phyloP scores from a whole-genome alignment of 2,888 invertebrate species.

The Parapristionchus giblindavisi region DNA sequence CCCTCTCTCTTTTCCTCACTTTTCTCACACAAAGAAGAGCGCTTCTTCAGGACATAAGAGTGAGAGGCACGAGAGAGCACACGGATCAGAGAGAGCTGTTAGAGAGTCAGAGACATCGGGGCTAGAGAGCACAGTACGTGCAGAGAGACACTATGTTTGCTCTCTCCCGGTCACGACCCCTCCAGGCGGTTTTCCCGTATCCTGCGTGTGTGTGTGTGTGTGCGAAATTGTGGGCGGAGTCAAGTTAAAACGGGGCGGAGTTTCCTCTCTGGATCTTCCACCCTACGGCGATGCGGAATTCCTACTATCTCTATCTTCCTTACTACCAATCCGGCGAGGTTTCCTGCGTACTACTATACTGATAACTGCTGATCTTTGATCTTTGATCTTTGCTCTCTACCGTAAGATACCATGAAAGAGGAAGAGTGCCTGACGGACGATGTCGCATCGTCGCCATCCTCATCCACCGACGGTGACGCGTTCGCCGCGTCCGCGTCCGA shows the following conservation, averaged over 20 bases:
- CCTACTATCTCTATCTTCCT: background rate
- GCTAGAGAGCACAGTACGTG: background rate
- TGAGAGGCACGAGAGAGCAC: background rate
- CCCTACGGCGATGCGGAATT: background rate
- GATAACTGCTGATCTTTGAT: background rate
- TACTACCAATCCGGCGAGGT: background rate
- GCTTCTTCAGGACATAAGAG: slow-evolving; percentile 12
- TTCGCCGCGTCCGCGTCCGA: background rate
- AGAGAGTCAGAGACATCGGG: background rate
- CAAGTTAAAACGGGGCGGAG: too few species aligned
- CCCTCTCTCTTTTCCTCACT: background rate
- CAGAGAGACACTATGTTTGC: slow-evolving; percentile 9
- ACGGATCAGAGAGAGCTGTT: background rate
- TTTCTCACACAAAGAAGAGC: slow-evolving; percentile 13
- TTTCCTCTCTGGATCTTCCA: background rate
- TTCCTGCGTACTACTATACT: background rate
- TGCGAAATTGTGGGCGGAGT: slow-evolving; percentile 32
- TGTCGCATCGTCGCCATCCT: background rate
- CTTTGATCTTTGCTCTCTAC: background rate
- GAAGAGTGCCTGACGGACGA: slow-evolving; percentile 10
- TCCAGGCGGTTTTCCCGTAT: slow-evolving; percentile 32
- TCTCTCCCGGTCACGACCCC: slow-evolving; percentile 37
- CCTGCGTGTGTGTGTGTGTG: slow-evolving; percentile 26
- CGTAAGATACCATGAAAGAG: too few species aligned
- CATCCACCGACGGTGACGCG: background rate